These are phyloP conservation scores for Paramormyrops hopkinsi DNA, from an alignment of 2,797 vertebrate genomes.

Conservation along the genomic window DNA sequence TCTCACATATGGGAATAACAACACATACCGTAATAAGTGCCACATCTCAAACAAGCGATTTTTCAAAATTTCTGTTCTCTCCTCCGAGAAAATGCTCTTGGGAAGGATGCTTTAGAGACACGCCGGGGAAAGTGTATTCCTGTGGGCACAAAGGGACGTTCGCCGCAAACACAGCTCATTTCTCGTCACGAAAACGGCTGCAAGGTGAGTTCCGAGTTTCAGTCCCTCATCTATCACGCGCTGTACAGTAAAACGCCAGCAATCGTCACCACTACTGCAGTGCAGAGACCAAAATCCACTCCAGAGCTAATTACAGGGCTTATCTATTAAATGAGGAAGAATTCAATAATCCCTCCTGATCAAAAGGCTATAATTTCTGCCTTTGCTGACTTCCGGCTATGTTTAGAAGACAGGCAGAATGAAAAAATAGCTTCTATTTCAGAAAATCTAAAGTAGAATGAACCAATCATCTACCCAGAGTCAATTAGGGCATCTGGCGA, in stretches of 20 bases:
- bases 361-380: background rate
- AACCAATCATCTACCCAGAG: background rate
- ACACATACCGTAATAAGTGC: background rate
- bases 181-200: background rate
- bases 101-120: background rate
- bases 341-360: background rate
- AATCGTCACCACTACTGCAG: background rate
- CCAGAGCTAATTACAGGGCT: background rate
- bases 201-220: background rate
- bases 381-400: background rate
- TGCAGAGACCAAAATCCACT: background rate
- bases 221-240: background rate
- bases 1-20: background rate
- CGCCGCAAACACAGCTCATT: background rate
- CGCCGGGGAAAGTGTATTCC: background rate
- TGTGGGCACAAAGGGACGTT: background rate
- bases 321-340: background rate
- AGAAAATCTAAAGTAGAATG: background rate
- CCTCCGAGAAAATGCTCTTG: background rate
- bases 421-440: background rate
- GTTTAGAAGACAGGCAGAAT: background rate
- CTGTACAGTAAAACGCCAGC: background rate
- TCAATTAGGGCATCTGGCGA: background rate
- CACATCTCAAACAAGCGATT: background rate
- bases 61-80: background rate